Percentiles rank a stretch among this genome's conserved stretches.
Evolutionary conservation across 2,888 invertebrate genomes (phyloP).

Genomic region (Acanthosepion esculentum): DNA sequence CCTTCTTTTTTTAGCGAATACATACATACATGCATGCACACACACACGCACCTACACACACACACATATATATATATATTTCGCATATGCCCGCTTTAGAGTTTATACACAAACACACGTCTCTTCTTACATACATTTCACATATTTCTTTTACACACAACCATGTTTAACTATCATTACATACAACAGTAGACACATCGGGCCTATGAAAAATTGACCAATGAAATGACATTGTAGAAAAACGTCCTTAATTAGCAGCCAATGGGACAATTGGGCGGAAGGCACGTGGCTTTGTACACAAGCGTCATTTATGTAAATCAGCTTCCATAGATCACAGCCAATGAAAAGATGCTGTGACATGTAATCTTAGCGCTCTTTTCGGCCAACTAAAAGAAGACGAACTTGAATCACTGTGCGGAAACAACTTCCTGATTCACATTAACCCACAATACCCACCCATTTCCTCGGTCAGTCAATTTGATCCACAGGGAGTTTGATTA

Average conservation of each 20-base stretch:
- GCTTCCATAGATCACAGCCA: constrained; percentile 42
- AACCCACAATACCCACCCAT: neutral
- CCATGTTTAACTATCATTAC: neutral
- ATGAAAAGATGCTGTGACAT: constrained; percentile 43
- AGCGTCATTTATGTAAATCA: constrained; percentile 39
- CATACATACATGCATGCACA: too few species aligned
- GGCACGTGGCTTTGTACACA: constrained; percentile 34
- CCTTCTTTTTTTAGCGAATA: too few species aligned
- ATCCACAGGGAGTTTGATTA: neutral
- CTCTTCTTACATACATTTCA: neutral
- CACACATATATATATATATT: too few species aligned
- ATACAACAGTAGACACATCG: neutral
- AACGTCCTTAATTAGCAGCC: constrained; percentile 41
- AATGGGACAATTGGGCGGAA: constrained; percentile 42
- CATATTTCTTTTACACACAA: neutral
- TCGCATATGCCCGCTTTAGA: too few species aligned
- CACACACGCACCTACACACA: too few species aligned
- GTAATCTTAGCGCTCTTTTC: constrained; percentile 41
- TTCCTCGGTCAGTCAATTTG: neutral
- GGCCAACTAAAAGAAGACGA: neutral
- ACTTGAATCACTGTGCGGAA: constrained; percentile 42
- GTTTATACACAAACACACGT: too few species aligned
- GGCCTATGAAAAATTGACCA: neutral
- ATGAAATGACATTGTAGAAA: constrained; percentile 41
- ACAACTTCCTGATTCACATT: neutral